Conservation (phyloP, 2,888 invertebrate genomes). For the Bibio marci region DNA sequence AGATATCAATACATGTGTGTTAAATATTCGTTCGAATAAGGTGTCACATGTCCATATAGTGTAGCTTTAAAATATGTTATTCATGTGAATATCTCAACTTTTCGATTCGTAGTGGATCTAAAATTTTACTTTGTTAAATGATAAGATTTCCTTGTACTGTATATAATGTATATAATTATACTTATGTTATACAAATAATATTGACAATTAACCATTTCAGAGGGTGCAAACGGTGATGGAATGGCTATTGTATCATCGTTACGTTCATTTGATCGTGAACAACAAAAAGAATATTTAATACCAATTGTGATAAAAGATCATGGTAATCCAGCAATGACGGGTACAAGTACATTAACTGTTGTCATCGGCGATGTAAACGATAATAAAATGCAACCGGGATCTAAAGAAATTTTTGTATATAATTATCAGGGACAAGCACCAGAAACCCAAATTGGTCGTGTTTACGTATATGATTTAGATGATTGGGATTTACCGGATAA, state of each 20-base stretch:
- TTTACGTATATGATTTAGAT: constrained; percentile 93
- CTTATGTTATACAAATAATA: too few relatives aligned
- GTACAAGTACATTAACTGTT: constrained; percentile 87
- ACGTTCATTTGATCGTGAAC: constrained; percentile 85
- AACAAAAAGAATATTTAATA: constrained; percentile 89
- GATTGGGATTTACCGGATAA: constrained; percentile 99
- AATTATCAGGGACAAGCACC: constrained; percentile 87
- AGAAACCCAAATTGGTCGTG: constrained; percentile 82
- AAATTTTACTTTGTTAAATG: too few relatives aligned
- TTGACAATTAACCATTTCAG: too few relatives aligned
- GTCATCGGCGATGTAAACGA: constrained; percentile 97
- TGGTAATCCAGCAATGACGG: constrained; percentile 91
- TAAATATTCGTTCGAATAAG: too few relatives aligned
- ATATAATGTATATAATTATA: too few relatives aligned
- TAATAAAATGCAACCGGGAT: constrained; percentile 95
- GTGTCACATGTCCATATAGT: too few relatives aligned
- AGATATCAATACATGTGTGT: too few relatives aligned
- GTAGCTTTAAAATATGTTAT: too few relatives aligned
- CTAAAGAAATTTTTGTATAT: constrained; percentile 93
- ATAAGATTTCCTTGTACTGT: too few relatives aligned
- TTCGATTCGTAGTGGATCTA: too few relatives aligned
- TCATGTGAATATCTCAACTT: too few relatives aligned
- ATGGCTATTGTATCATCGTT: constrained; percentile 94
- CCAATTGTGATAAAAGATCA: constrained; percentile 96
- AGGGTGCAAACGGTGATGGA: constrained; percentile 93